phyloP scores from a whole-genome alignment of 2,888 invertebrate genomes.

The Xanthorhoe spadicearia region DNA sequence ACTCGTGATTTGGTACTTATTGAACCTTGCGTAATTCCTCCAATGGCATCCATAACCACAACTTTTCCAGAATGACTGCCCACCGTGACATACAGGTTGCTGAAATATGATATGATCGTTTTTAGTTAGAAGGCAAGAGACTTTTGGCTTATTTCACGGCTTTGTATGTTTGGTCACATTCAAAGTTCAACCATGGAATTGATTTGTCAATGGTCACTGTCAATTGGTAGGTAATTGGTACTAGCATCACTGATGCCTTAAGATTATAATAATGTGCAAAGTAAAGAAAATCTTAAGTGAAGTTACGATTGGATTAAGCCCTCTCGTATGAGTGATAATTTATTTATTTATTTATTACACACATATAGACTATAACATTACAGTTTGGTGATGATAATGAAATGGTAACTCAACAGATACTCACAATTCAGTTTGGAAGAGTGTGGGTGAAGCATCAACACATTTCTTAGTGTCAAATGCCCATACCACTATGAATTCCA shows the following conservation, averaged over 20 bases:
- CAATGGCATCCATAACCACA: conserved; percentile 82
- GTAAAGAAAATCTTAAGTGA: neutral
- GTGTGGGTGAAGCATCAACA: conserved; percentile 90
- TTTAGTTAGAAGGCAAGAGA: neutral
- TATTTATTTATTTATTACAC: too few species aligned
- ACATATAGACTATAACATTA: too few species aligned
- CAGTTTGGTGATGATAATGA: too few species aligned
- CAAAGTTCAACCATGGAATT: too few species aligned
- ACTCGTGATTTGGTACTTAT: conserved; percentile 87
- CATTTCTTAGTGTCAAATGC: conserved; percentile 89
- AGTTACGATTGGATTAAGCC: neutral
- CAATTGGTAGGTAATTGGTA: too few species aligned
- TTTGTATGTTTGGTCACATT: too few species aligned
- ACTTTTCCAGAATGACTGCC: conserved; percentile 89
- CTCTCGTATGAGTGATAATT: neutral
- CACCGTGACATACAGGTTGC: conserved; percentile 70
- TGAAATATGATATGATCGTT: conserved; percentile 50
- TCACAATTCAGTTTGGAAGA: conserved; percentile 79
- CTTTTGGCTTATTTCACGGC: too few species aligned
- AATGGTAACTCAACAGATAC: conserved; percentile 44
- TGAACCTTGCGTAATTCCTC: conserved; percentile 79
- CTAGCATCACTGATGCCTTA: too few species aligned
- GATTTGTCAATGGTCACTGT: too few species aligned
- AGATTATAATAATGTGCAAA: too few species aligned
- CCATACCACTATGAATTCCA: conserved; percentile 81